Evolutionary conservation across 2,888 invertebrate species (phyloP), one percentile per base, ranked within the genome.

Genomic region (Aphelenchoides bicaudatus): DNA sequence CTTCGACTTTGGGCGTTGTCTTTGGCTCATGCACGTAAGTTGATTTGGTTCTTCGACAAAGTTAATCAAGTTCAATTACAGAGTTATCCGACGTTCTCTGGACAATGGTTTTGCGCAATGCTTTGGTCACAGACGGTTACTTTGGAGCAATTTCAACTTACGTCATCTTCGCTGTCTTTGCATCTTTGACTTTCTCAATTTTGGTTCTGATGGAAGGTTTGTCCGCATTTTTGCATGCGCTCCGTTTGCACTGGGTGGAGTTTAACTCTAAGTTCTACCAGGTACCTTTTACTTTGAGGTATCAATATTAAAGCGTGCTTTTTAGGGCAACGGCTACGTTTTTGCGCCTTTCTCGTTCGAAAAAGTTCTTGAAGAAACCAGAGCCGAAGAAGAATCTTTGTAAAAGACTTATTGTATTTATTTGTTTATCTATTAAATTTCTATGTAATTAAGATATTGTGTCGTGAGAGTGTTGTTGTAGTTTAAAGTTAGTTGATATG

Each of bases 311-410:
- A n/a, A n/a, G n/a, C n/a, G n/a, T n/a, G n/a, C n/a, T n/a, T n/a
- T n/a, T 81, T 81, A 84, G 38, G 96, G 94, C 27, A 85, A 86
- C 56, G 96, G 96, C 10, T 90, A 92, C 79, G 84, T 87, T 37
- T 96, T 98, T 84, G 86, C 86, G 74, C 96, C 96, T 0, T 98
- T 96, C 84, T 88, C 90, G 29, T 96, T 96, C 83, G 87, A 88
- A 51, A 71, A 75, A n/a, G 80, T 82, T 19, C 66, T 77, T 16
- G 61, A 67, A 34, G 66, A 65, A 31, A 59, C 65, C 5, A 23
- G 50, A 27, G 69, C 52, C 25, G 52, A 51, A 16, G 52, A 51
- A 30, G 52, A 51, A 3, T 23, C 34, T 10, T n/a, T 10, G 16
- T 34, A 34, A 34, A 34, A n/a, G n/a, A n/a, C n/a, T n/a, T n/a